A percentile compares a stretch with the other conserved stretches of the same genome.
Evolutionary conservation across 2,888 invertebrate species (phyloP).

Genomic region (Deilephila elpenor): DNA sequence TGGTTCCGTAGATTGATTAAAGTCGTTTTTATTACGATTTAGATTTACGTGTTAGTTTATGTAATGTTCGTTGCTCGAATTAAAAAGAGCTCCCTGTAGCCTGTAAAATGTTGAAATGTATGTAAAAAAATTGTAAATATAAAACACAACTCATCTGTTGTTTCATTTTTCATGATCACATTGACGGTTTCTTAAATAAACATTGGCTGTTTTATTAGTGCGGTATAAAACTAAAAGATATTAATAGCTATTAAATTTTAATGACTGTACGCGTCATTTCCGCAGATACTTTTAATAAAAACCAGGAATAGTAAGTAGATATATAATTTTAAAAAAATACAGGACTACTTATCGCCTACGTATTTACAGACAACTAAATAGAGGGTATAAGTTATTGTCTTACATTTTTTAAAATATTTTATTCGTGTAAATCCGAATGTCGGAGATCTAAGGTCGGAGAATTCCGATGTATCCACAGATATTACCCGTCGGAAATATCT

Average conservation of each 20-base stretch:
- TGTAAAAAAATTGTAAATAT: slow-evolving; percentile 83
- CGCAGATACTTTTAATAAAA: slow-evolving; percentile 12
- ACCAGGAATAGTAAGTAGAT: not conserved
- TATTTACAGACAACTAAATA: no score
- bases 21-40: slow-evolving; percentile 82
- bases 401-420: no score
- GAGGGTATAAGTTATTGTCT: no score
- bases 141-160: slow-evolving; percentile 75
- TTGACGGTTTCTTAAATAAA: slow-evolving; percentile 52
- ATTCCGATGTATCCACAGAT: no score
- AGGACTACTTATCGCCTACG: no score
- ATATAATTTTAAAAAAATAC: no score
- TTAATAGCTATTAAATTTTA: slow-evolving; percentile 39
- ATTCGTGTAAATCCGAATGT: no score
- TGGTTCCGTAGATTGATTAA: slow-evolving; percentile 78
- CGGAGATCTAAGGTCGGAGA: no score
- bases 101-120: slow-evolving; percentile 84
- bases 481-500: no score
- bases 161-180: slow-evolving; percentile 70
- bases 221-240: slow-evolving; percentile 49
- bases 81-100: slow-evolving; percentile 84
- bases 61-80: slow-evolving; percentile 85
- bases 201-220: slow-evolving; percentile 44
- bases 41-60: slow-evolving; percentile 84
- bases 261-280: slow-evolving; percentile 38